Evolutionary conservation across 2,888 invertebrate genomes (phyloP).

Genomic region (Hydrotaea cyrtoneurina): DNA sequence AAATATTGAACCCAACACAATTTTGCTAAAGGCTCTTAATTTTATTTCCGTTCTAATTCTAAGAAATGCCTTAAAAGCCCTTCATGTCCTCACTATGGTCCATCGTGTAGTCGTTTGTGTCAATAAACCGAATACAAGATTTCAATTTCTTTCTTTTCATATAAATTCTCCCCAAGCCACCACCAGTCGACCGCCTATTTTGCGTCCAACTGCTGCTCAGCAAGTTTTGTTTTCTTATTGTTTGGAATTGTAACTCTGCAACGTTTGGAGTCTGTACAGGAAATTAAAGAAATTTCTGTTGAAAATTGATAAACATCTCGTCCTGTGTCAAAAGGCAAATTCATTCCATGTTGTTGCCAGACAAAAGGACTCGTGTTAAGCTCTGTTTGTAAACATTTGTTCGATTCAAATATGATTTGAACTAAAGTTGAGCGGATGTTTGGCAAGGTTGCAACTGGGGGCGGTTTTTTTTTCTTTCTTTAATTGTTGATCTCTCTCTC

Average conservation of each 20-base stretch:
- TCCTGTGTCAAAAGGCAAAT: not conserved
- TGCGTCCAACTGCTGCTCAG: not conserved
- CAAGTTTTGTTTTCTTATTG: not conserved
- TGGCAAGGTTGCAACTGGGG: not conserved
- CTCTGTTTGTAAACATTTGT: not conserved
- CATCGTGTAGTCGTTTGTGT: not conserved
- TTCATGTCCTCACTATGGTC: not conserved
- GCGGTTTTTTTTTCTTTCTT: not conserved
- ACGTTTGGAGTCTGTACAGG: conserved; percentile 1
- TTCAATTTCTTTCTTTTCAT: not conserved
- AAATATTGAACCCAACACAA: conserved; percentile 9
- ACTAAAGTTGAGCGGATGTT: not conserved
- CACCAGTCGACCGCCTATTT: not conserved
- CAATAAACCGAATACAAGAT: conserved; percentile 33
- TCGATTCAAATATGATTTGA: not conserved
- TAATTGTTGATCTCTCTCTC: not conserved
- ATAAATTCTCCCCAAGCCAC: not conserved
- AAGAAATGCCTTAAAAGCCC: conserved; percentile 4
- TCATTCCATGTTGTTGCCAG: not conserved
- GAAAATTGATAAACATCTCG: conserved; percentile 18
- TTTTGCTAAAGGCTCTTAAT: conserved; percentile 51
- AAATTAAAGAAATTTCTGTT: conserved; percentile 24
- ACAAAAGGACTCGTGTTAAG: not conserved
- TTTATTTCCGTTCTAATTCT: conserved; percentile 34
- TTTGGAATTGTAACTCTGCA: not conserved